phyloP scores from a whole-genome alignment of 2,113 vertebrate genomes.

The Callionymus lyra region DNA sequence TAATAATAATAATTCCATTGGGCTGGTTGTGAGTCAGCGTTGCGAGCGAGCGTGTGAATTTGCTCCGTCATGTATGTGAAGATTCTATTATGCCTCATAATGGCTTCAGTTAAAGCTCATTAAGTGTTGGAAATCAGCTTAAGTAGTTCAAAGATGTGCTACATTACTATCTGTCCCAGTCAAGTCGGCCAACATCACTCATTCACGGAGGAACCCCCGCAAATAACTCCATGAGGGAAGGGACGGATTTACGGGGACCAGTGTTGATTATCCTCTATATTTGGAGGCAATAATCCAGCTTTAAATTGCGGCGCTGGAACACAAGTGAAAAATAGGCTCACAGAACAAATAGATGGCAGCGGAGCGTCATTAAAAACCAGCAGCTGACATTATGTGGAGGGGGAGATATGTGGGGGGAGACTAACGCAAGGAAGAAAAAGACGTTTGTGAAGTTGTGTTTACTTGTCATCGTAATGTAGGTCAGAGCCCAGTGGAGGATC shows the following conservation, averaged over 20 bases:
- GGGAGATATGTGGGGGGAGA: not conserved
- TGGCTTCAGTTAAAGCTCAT: slow-evolving; percentile 10
- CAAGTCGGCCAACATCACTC: slow-evolving; percentile 8
- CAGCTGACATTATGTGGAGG: not conserved
- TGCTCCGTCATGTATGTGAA: too few relatives aligned
- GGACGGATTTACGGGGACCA: slow-evolving; percentile 18
- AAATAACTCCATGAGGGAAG: slow-evolving; percentile 7
- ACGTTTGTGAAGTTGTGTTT: slow-evolving; percentile 59
- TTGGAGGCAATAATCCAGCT: slow-evolving; percentile 26
- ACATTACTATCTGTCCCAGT: not conserved
- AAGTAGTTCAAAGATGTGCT: slow-evolving; percentile 7
- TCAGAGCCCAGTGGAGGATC: slow-evolving; percentile 55
- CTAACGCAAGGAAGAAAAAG: slow-evolving; percentile 18
- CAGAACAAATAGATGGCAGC: too few relatives aligned
- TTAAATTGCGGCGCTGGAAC: slow-evolving; percentile 32
- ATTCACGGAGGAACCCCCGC: slow-evolving; percentile 13
- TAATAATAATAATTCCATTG: too few relatives aligned
- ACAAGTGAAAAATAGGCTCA: slow-evolving; percentile 26
- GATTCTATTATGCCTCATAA: too few relatives aligned
- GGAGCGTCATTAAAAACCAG: too few relatives aligned
- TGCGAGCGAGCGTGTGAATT: too few relatives aligned
- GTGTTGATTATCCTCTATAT: slow-evolving; percentile 33
- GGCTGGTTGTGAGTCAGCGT: too few relatives aligned
- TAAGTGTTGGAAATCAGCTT: slow-evolving; percentile 14
- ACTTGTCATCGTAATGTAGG: slow-evolving; percentile 62